Evolutionary conservation across 1,140 invertebrate species (phyloP), one percentile per base, ranked within the genome.

Genomic region (honey bee (Apis mellifera)): DNA sequence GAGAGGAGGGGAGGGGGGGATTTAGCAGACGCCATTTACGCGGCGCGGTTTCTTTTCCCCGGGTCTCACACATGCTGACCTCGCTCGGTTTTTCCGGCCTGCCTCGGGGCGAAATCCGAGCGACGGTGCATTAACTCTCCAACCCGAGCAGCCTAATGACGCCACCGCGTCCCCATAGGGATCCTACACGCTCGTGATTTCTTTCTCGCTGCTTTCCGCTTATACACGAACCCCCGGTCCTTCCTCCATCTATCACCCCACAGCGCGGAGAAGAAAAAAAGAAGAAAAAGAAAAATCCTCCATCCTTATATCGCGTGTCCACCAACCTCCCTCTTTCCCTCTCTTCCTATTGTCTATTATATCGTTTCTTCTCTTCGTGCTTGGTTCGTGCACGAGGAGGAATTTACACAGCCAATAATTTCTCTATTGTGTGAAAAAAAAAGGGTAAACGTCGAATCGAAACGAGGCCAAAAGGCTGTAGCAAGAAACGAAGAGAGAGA

Each of bases 241-340:
- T 72, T 83, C 88, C 83, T 89, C 32, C 84, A 91, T 91, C 85
- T 86, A 90, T 90, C 86, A 84, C 83, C 72, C 26, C 52, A 89
- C 88, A 42, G 32, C 32, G 32, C 4, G 7, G 32, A 42, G 5
- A 2, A 7, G 7, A 85, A 91, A 91, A 89, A 92, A 92, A 88
- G n/a, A 90, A 92, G 92, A 88, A 42, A 85, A 91, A 91, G 87
- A 92, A 91, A 88, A 90, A 92, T 91, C 88, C 60, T 17, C 72
- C 42, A 86, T 88, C 84, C 89, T 84, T 89, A 89, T 89, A 90
- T 87, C 88, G 88, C 88, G 86, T 62, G 50, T 57, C 80, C 54
- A 48, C 73, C 81, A 42, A 42, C 52, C 80, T 84, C 85, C 85
- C 78, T 54, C 87, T 42, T 52, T 85, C 62, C 60, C 17, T 19